Conservation (phyloP, 2,113 vertebrate species). For the Ramphastos sulfuratus region DNA sequence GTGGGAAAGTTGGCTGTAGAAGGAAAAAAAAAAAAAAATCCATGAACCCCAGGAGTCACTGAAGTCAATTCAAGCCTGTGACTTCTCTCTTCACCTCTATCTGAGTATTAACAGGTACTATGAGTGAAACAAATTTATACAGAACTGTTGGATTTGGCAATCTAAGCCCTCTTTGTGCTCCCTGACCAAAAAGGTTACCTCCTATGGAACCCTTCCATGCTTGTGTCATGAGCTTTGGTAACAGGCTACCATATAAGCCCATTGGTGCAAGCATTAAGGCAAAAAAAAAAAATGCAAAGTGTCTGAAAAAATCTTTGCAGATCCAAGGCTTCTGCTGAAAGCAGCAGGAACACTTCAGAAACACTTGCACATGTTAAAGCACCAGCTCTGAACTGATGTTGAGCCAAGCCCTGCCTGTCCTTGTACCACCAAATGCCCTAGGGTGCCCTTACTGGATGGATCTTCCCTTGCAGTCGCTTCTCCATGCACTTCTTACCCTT, state of each 20-base stretch:
- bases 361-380: not conserved
- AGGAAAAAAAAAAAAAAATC: not conserved
- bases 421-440: not conserved
- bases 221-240: not conserved
- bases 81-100: not conserved
- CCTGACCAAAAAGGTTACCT: not conserved
- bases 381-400: not conserved
- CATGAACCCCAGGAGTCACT: not conserved
- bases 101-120: not conserved
- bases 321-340: not conserved
- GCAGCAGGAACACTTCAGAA: not conserved
- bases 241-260: not conserved
- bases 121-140: not conserved
- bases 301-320: not conserved
- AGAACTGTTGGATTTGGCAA: not conserved
- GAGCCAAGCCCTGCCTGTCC: not conserved
- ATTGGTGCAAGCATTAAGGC: not conserved
- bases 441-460: not conserved
- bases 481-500: constrained; percentile 85
- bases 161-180: not conserved
- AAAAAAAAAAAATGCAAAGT: not conserved
- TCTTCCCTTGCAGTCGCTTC: not conserved
- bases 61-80: not conserved
- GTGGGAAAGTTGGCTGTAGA: not conserved
- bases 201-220: not conserved